phyloP scores from a whole-genome alignment of 2,888 invertebrate genomes.

The Hyalella azteca region DNA sequence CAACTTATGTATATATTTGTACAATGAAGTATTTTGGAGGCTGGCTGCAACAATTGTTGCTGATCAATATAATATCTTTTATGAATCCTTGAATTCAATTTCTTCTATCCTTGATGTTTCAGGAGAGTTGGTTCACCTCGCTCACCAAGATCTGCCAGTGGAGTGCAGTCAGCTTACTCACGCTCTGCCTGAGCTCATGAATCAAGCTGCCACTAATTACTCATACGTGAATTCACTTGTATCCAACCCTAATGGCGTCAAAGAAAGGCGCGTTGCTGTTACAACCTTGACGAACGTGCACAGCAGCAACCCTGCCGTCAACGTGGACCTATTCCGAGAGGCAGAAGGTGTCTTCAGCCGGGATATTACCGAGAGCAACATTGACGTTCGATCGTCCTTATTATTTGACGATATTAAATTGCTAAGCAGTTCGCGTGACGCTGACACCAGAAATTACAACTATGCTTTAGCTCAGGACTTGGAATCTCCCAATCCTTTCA shows the following conservation, averaged over 20 bases:
- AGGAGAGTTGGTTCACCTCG: conserved; percentile 85
- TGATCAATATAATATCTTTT: too few species aligned
- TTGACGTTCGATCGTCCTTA: neutral
- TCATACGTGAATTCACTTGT: conserved; percentile 1
- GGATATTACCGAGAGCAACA: neutral
- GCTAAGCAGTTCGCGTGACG: neutral
- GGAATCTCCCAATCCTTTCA: conserved; percentile 17
- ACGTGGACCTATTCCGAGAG: neutral
- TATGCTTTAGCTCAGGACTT: conserved; percentile 3
- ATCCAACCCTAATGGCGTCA: neutral
- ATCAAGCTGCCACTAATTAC: conserved; percentile 50
- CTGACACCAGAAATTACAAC: neutral
- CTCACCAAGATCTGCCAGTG: conserved; percentile 79
- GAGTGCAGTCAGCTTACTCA: conserved; percentile 56
- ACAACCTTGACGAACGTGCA: neutral
- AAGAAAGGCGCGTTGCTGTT: neutral
- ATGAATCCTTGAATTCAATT: too few species aligned
- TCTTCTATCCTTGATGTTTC: too few species aligned
- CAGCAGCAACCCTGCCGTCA: neutral
- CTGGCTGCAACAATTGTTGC: too few species aligned
- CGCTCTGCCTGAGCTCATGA: conserved; percentile 50
- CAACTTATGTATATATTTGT: too few species aligned
- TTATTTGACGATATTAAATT: neutral
- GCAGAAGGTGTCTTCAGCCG: neutral
- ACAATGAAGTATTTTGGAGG: too few species aligned